phyloP scores from a whole-genome alignment of 2,888 invertebrate species.

The Eristalinus aeneus region DNA sequence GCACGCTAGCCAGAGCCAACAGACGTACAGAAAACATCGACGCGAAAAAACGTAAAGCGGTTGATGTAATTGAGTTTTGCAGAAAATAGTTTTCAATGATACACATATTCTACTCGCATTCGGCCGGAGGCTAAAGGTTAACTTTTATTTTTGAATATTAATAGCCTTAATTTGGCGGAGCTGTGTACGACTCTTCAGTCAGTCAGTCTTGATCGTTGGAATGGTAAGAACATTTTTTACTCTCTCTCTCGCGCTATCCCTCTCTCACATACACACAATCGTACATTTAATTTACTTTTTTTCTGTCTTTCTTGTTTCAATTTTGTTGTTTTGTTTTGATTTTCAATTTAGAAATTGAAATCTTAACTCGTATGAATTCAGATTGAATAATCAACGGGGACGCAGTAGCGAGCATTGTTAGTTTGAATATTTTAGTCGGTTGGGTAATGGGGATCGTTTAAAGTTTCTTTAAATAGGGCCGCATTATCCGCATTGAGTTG shows the following conservation, averaged over 20 bases:
- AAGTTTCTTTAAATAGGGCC: constrained; percentile 51
- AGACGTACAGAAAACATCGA: background rate
- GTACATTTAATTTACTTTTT: background rate
- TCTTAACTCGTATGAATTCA: constrained; percentile 16
- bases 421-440: constrained; percentile 18
- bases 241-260: background rate
- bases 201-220: constrained; percentile 26
- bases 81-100: constrained; percentile 68
- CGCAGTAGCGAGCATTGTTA: background rate
- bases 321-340: background rate
- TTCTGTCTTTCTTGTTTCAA: background rate
- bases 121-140: constrained; percentile 65
- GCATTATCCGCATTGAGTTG: constrained; percentile 49
- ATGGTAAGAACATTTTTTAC: constrained; percentile 63
- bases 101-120: constrained; percentile 57
- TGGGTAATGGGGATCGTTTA: constrained; percentile 33
- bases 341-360: constrained; percentile 3
- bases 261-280: background rate
- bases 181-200: constrained; percentile 6
- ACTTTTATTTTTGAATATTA: constrained; percentile 50
- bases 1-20: constrained; percentile 11
- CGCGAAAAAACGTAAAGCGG: constrained; percentile 18
- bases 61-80: constrained; percentile 67
- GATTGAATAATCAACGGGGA: constrained; percentile 13
- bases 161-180: constrained; percentile 56